Conservation (phyloP, 2,113 vertebrate species). For the Oceanodroma tethys region DNA sequence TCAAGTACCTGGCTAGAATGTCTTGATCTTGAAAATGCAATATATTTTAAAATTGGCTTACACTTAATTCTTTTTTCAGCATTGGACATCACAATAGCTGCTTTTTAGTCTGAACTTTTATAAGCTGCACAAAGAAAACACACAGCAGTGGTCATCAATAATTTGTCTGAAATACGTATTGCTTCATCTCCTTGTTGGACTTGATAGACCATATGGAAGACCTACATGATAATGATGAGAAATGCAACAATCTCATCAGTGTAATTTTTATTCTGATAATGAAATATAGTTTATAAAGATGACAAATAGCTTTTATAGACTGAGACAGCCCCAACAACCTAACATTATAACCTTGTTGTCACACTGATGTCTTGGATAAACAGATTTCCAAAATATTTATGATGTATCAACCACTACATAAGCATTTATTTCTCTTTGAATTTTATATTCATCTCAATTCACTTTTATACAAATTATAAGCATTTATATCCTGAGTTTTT, state of each 20-base stretch:
- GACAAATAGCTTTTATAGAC: neutral
- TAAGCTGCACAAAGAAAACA: neutral
- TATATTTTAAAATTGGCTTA: neutral
- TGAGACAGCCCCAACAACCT: neutral
- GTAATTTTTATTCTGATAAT: neutral
- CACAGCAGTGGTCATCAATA: neutral
- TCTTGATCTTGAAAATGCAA: neutral
- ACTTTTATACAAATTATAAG: neutral
- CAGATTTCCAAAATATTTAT: neutral
- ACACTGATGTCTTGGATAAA: conserved; percentile 3
- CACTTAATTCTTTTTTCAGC: neutral
- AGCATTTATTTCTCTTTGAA: neutral
- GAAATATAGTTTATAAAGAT: neutral
- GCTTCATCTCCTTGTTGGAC: neutral
- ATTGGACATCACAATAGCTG: neutral
- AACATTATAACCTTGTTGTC: neutral
- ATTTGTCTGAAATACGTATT: neutral
- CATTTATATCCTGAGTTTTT: neutral
- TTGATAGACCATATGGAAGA: neutral
- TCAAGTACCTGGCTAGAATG: neutral
- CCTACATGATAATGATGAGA: neutral
- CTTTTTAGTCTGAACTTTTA: neutral
- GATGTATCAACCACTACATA: neutral
- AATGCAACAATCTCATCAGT: neutral
- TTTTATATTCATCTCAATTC: neutral